phyloP scores from a whole-genome alignment of 2,113 vertebrate species.

The Cyprinodon variegatus region DNA sequence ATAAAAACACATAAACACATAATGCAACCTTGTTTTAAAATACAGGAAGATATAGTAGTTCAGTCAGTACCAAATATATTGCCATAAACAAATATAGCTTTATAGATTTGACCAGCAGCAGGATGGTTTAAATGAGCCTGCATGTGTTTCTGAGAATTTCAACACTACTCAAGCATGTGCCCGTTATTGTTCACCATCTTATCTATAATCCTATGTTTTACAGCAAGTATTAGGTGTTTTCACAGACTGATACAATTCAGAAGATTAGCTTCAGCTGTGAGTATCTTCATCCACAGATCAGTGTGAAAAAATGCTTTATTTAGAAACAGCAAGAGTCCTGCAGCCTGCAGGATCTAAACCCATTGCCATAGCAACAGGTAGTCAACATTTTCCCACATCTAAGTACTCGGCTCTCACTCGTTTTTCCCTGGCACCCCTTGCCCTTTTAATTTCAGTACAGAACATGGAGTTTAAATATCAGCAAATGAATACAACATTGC shows the following conservation, averaged over 20 bases:
- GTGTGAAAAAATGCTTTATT: constrained; percentile 81
- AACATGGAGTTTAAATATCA: constrained; percentile 48
- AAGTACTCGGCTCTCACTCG: constrained; percentile 64
- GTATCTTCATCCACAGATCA: constrained; percentile 71
- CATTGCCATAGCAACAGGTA: constrained; percentile 82
- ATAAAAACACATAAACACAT: neutral
- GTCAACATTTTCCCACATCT: constrained; percentile 82
- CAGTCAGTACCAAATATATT: neutral
- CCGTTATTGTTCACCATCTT: constrained; percentile 16
- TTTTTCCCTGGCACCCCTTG: constrained; percentile 49
- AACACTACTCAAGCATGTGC: constrained; percentile 16
- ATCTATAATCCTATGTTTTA: constrained; percentile 41
- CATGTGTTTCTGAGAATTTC: neutral
- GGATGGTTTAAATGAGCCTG: neutral
- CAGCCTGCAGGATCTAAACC: constrained; percentile 75
- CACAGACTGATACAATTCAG: constrained; percentile 50
- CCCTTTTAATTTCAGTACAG: constrained; percentile 72
- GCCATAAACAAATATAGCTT: constrained; percentile 1
- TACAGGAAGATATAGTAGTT: neutral
- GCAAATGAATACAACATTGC: constrained; percentile 49
- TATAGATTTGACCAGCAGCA: neutral
- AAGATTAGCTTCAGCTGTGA: constrained; percentile 65
- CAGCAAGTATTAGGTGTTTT: constrained; percentile 38
- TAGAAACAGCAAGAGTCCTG: constrained; percentile 81
- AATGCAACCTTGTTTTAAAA: neutral